Conservation (phyloP, 2,888 invertebrate species). For the Fabriciana adippe region DNA sequence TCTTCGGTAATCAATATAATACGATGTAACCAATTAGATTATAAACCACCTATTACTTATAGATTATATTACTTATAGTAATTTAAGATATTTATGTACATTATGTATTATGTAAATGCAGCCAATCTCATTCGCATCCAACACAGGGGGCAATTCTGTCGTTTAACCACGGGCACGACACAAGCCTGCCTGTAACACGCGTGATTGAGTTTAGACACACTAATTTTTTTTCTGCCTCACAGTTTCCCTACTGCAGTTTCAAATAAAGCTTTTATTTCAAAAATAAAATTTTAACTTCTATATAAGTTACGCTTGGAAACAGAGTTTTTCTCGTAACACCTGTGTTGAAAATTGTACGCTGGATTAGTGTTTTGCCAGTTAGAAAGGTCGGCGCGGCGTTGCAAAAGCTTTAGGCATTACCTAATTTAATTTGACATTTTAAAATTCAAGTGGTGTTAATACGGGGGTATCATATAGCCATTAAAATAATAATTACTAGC, state of each 20-base stretch:
- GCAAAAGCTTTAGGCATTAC: neutral
- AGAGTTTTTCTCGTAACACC: neutral
- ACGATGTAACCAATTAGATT: no score
- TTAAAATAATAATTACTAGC: no score
- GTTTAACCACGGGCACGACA: neutral
- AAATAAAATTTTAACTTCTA: constrained; percentile 8
- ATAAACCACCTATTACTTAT: no score
- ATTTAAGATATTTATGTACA: neutral
- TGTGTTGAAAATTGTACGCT: neutral
- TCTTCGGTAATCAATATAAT: no score
- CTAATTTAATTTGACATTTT: neutral
- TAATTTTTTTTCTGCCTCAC: constrained; percentile 29
- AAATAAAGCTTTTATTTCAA: constrained; percentile 18
- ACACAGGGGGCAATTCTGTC: neutral
- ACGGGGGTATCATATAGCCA: no score
- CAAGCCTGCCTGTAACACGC: constrained; percentile 12
- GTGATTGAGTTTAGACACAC: constrained; percentile 37
- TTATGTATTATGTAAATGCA: neutral
- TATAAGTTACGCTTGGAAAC: constrained; percentile 7
- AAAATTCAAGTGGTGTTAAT: neutral
- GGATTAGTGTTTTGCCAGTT: constrained; percentile 6
- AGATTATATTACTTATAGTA: no score
- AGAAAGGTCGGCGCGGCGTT: neutral
- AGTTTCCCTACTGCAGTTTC: constrained; percentile 21
- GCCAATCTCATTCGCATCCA: neutral